Percentiles rank a stretch among this genome's conserved stretches.
Conservation (phyloP, 2,888 invertebrate species). For the Dynastes tityus region DNA sequence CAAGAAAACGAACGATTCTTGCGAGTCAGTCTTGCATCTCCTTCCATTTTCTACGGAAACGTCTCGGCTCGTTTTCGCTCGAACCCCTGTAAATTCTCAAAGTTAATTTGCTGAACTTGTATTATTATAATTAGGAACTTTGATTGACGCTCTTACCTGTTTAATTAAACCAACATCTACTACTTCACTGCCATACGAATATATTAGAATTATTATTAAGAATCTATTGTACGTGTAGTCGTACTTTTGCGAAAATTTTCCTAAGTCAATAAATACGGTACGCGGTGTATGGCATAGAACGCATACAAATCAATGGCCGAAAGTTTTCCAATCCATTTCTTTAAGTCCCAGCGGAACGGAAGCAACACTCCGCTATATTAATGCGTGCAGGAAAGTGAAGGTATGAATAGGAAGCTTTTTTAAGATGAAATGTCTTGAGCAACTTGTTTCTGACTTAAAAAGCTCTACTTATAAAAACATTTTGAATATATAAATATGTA, state of each 20-base stretch:
- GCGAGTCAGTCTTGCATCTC: conserved; percentile 43
- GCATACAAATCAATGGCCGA: conserved; percentile 71
- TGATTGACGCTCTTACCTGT: conserved; percentile 59
- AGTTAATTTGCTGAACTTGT: conserved; percentile 55
- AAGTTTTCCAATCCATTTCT: conserved; percentile 71
- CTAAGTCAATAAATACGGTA: conserved; percentile 64
- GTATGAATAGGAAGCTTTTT: conserved; percentile 27
- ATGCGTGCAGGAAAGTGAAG: conserved; percentile 37
- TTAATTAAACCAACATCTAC: conserved; percentile 55
- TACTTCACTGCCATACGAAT: conserved; percentile 20
- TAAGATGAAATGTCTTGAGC: conserved; percentile 14
- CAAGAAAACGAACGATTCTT: conserved; percentile 52
- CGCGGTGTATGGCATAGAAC: conserved; percentile 62
- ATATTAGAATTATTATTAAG: conserved; percentile 40
- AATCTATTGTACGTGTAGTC: conserved; percentile 27
- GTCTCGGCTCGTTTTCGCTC: conserved; percentile 38
- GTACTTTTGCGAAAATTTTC: conserved; percentile 29
- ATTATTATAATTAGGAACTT: conserved; percentile 58
- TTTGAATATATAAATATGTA: no score
- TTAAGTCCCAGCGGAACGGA: conserved; percentile 37
- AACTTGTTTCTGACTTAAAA: not conserved
- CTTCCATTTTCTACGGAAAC: conserved; percentile 39
- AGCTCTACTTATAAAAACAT: not conserved
- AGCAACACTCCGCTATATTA: conserved; percentile 39
- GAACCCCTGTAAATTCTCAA: conserved; percentile 46